These are phyloP conservation scores for Trachemys scripta DNA, from an alignment of 2,113 vertebrate species.

Conservation along the genomic window DNA sequence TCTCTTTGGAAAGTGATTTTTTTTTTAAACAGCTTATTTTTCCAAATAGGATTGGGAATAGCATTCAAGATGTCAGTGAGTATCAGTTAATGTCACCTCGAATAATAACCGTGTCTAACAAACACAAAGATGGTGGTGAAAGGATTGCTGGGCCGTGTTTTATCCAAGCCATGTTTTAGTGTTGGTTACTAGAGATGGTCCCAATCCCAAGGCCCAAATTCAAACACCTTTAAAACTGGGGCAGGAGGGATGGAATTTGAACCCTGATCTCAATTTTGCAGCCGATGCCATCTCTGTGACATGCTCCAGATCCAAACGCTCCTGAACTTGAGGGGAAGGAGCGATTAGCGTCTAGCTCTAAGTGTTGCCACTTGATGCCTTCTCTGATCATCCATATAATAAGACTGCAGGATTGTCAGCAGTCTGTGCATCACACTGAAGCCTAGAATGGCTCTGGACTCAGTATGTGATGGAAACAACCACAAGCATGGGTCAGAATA, in stretches of 20 bases:
- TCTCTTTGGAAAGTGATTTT: slow-evolving; percentile 7
- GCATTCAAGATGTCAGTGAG: background rate
- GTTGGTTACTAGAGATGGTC: background rate
- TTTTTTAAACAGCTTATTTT: slow-evolving; percentile 39
- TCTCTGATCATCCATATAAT: background rate
- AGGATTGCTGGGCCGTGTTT: background rate
- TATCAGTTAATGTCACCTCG: slow-evolving; percentile 32
- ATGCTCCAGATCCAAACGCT: background rate
- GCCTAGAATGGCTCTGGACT: no score
- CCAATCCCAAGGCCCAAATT: background rate
- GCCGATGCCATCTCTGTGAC: background rate
- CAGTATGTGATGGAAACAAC: no score
- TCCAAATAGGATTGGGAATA: slow-evolving; percentile 27
- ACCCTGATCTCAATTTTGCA: background rate
- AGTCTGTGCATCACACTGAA: no score
- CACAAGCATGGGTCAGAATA: no score
- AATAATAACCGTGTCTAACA: slow-evolving; percentile 2
- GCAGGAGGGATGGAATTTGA: background rate
- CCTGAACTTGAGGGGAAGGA: background rate
- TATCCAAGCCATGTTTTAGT: background rate
- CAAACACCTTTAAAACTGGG: background rate
- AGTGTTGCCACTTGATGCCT: background rate
- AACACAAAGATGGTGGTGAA: background rate
- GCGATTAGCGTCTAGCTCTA: background rate
- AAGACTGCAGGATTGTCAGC: no score